Percentiles rank a stretch among this genome's conserved stretches.
Conservation (phyloP, 2,113 vertebrate species). For the Chunga burmeisteri region DNA sequence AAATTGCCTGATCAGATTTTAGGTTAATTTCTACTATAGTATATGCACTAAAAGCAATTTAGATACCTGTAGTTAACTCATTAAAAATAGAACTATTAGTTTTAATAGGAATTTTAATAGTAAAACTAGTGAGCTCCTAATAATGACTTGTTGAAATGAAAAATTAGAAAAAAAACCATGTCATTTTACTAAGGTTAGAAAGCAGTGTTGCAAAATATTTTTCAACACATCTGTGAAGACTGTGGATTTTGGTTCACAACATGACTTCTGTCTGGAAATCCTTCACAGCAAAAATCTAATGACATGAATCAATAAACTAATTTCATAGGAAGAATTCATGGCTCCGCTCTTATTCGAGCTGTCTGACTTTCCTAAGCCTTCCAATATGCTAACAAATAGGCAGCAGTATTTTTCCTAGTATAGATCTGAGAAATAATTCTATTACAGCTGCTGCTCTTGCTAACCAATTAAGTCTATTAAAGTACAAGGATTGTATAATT, state of each 20-base stretch:
- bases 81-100: not conserved
- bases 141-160: not conserved
- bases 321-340: not conserved
- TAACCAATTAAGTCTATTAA: constrained; percentile 27
- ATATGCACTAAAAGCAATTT: not conserved
- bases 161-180: not conserved
- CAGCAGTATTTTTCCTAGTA: not conserved
- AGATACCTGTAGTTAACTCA: not conserved
- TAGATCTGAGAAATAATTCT: not conserved
- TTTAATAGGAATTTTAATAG: not conserved
- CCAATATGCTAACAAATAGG: not conserved
- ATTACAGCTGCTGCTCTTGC: not conserved
- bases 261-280: not conserved
- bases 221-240: not conserved
- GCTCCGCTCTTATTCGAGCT: not conserved
- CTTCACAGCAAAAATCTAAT: not conserved
- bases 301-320: not conserved
- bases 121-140: not conserved
- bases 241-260: not conserved
- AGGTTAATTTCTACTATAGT: not conserved
- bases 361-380: not conserved
- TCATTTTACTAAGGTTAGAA: not conserved
- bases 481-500: not conserved
- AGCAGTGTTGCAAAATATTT: not conserved
- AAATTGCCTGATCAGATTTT: not conserved